Evolutionary conservation across 2,888 invertebrate species (phyloP).

Genomic region (Endomychus coccineus): DNA sequence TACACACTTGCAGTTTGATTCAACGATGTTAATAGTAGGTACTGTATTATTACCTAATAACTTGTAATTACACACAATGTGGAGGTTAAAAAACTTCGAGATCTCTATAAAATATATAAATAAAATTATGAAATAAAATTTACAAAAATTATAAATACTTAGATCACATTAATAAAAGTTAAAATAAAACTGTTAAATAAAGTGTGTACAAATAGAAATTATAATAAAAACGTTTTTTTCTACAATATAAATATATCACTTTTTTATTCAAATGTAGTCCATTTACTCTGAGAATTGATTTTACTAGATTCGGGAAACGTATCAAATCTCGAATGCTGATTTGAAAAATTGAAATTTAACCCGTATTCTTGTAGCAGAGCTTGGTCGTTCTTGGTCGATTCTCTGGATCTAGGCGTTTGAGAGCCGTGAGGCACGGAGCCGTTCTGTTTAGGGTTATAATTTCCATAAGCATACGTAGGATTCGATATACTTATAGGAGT

Average conservation of each 20-base stretch:
- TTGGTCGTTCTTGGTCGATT: conserved; percentile 47
- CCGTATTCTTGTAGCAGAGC: conserved; percentile 69
- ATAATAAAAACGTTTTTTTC: not conserved
- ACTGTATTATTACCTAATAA: not conserved
- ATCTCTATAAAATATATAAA: not conserved
- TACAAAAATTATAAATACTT: too few species aligned
- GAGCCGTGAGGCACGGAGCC: conserved; percentile 48
- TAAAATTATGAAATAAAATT: too few species aligned
- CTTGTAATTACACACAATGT: not conserved
- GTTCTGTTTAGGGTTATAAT: conserved; percentile 37
- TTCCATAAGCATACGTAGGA: conserved; percentile 46
- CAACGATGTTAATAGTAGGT: not conserved
- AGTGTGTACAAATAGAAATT: not conserved
- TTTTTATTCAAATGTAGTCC: conserved; percentile 53
- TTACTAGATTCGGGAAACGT: conserved; percentile 35
- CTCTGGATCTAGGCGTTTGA: conserved; percentile 20
- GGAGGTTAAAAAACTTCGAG: not conserved
- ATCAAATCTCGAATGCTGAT: conserved; percentile 37
- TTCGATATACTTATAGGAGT: conserved; percentile 48
- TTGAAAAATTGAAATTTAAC: conserved; percentile 54
- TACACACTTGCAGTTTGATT: not conserved
- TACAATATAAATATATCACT: not conserved
- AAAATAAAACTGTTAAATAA: not conserved
- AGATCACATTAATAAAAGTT: too few species aligned
- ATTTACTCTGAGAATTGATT: conserved; percentile 49